Percentiles rank a stretch among this genome's conserved stretches.
Conservation (phyloP, 1,140 invertebrate genomes). For the Glossosoma conforme region DNA sequence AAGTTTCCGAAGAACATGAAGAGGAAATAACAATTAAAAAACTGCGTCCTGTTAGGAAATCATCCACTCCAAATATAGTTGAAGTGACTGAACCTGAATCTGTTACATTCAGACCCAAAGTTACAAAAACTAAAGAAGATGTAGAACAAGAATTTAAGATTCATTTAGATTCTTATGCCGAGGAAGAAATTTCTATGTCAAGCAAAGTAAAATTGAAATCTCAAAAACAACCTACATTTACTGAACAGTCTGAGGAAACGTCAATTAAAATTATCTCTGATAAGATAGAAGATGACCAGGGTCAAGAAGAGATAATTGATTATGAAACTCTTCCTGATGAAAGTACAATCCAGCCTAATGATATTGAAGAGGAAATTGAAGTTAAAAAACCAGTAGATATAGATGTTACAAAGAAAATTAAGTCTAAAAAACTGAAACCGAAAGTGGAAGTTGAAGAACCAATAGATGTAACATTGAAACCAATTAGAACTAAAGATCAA, state of each 20-base stretch:
- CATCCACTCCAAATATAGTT: slow-evolving; percentile 56
- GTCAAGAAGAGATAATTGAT: slow-evolving; percentile 65
- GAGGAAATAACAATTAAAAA: slow-evolving; percentile 71
- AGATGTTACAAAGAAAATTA: slow-evolving; percentile 34
- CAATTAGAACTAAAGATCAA: no score
- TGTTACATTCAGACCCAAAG: slow-evolving; percentile 68
- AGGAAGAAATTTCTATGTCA: slow-evolving; percentile 80
- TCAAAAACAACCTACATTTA: slow-evolving; percentile 61
- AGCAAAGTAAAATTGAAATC: slow-evolving; percentile 76
- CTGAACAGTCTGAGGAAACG: slow-evolving; percentile 66
- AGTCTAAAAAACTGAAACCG: slow-evolving; percentile 6
- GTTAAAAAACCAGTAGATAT: background rate
- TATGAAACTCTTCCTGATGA: slow-evolving; percentile 56
- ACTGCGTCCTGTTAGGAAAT: slow-evolving; percentile 58
- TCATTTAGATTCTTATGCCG: slow-evolving; percentile 74
- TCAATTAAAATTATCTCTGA: slow-evolving; percentile 66
- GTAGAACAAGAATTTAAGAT: slow-evolving; percentile 84
- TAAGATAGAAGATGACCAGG: slow-evolving; percentile 55
- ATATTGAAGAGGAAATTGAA: slow-evolving; percentile 38
- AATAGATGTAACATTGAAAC: no score
- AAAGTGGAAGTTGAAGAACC: no score
- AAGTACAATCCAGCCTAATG: slow-evolving; percentile 38
- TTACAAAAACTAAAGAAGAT: slow-evolving; percentile 71
- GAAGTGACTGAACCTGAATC: slow-evolving; percentile 68
- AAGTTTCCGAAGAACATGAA: slow-evolving; percentile 60